These are phyloP conservation scores for Pao palembangensis DNA, from an alignment of 2,113 vertebrate species.

Conservation along the genomic window DNA sequence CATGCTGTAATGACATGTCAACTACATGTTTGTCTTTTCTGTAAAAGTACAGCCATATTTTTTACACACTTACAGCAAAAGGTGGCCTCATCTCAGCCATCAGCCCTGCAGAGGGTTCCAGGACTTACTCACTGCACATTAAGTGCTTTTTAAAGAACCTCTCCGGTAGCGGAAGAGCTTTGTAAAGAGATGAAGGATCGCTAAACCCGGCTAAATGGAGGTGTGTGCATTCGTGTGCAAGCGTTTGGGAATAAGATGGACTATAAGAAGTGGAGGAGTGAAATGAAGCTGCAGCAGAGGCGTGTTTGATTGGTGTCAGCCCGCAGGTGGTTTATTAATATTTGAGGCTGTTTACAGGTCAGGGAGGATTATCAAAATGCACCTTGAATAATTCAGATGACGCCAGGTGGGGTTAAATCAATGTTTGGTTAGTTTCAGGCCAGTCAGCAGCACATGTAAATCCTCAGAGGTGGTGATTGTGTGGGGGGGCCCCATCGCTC, in stretches of 20 bases:
- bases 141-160: conserved; percentile 28
- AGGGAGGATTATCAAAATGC: conserved; percentile 24
- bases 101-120: neutral
- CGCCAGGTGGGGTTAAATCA: conserved; percentile 5
- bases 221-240: conserved; percentile 3
- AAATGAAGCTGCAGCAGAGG: conserved; percentile 4
- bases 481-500: no score
- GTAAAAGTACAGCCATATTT: no score
- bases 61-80: no score
- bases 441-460: no score
- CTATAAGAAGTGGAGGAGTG: conserved; percentile 1
- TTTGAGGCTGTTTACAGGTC: conserved; percentile 18
- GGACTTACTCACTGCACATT: neutral
- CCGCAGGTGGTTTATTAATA: conserved; percentile 22
- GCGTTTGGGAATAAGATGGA: neutral
- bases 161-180: conserved; percentile 30
- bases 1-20: no score
- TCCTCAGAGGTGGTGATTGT: no score
- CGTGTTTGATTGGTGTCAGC: conserved; percentile 37
- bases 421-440: conserved; percentile 1
- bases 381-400: conserved; percentile 18
- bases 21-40: no score
- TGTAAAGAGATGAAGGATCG: conserved; percentile 38
- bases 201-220: conserved; percentile 19
- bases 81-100: neutral